Base-by-base conservation (phyloP, 1,140 invertebrate genomes). In the Achroia grisella region DNA sequence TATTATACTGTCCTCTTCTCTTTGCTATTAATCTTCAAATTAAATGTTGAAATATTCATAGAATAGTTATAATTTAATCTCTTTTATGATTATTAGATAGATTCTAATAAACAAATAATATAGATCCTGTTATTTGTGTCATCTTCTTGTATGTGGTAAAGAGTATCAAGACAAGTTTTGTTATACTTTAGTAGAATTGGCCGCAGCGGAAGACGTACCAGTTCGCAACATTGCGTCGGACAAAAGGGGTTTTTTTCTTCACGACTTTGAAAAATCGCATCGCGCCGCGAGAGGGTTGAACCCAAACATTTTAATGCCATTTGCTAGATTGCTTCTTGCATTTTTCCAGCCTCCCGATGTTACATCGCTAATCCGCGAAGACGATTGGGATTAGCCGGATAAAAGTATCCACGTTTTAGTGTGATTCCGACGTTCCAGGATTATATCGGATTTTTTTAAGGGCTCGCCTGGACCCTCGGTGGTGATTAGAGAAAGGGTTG, bases 261-360 rank as follows among this genome's bases (percentile, higher is more conserved):
- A 51, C 56, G 78, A 73, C 68, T 81, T 81, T 82, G 78, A 85
- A 71, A 84, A 84, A 84, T 84, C 75, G 78, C 69, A 48, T 51
- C 51, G 55, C 58, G 57, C 62, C 61, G 62, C 65, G 73, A 80
- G 71, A 82, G 81, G 77, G 77, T 81, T 79, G 69, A 74, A 60
- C 57, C 71, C 66, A 79, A 81, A 82, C 81, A 82, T 85, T 83
- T 83, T 83, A 85, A 85, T 85, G 71, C 81, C 75, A 85, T 83
- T 85, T 85, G 71, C 71, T 81, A 85, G 79, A 85, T 85, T 85
- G 74, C 71, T 66, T 71, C 77, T 80, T 85, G 81, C 77, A 81
- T 85, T 85, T 82, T 85, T 85, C 72, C 69, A 53, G 46, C 62
- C 60, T 54, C 66, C 66, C 57, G 56, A 57, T 72, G 34, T 39